phyloP scores from a whole-genome alignment of 2,888 invertebrate genomes.

The Parochlus steinenii region DNA sequence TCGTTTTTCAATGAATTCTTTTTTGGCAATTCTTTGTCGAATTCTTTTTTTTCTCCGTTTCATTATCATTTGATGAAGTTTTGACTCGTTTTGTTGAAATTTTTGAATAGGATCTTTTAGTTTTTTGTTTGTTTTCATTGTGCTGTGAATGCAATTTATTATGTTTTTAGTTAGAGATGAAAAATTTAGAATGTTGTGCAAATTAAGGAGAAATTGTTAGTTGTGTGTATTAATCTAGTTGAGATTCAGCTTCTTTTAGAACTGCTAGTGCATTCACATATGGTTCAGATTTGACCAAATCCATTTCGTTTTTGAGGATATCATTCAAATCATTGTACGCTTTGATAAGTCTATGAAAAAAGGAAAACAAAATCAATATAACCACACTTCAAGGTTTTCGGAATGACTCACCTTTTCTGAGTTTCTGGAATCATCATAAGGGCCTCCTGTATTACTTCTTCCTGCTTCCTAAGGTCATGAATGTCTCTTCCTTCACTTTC shows the following conservation, averaged over 20 bases:
- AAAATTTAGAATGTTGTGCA: too few species aligned
- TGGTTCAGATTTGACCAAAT: slow-evolving; percentile 56
- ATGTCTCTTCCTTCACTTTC: slow-evolving; percentile 65
- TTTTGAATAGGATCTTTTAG: too few species aligned
- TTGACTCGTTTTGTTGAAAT: too few species aligned
- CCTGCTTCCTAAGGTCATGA: slow-evolving; percentile 64
- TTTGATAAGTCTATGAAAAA: slow-evolving; percentile 40
- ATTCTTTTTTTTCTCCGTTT: too few species aligned
- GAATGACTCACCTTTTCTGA: slow-evolving; percentile 40
- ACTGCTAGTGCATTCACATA: slow-evolving; percentile 49
- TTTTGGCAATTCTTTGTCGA: too few species aligned
- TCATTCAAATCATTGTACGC: slow-evolving; percentile 62
- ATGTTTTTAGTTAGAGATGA: too few species aligned
- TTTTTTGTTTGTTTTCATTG: too few species aligned
- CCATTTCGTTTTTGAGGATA: slow-evolving; percentile 54
- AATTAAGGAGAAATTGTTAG: too few species aligned
- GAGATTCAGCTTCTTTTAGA: slow-evolving; percentile 47
- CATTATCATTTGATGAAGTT: too few species aligned
- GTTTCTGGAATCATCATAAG: slow-evolving; percentile 89
- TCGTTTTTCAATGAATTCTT: too few species aligned
- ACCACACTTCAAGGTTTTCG: background rate
- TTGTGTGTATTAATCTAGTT: slow-evolving; percentile 37
- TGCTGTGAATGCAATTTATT: too few species aligned
- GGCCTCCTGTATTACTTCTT: slow-evolving; percentile 77
- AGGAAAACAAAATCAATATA: slow-evolving; percentile 1